Evolutionary conservation across 1,140 invertebrate genomes (phyloP).

Genomic region (Neuroterus valhalla): DNA sequence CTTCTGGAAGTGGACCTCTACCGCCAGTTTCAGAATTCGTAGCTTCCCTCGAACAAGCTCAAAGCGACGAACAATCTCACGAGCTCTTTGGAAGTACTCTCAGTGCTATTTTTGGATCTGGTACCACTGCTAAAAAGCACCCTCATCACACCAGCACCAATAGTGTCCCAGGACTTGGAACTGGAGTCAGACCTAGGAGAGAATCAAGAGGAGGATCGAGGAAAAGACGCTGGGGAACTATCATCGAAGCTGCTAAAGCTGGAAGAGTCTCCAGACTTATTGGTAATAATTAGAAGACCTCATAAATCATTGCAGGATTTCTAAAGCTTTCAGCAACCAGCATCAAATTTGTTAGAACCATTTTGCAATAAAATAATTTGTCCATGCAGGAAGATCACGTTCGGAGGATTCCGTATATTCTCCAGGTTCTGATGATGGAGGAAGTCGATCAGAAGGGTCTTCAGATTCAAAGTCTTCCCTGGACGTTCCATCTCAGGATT

Average conservation of each 20-base stretch:
- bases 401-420: conserved; percentile 89
- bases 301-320: neutral
- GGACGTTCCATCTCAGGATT: conserved; percentile 59
- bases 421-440: conserved; percentile 69
- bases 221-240: conserved; percentile 80
- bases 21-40: conserved; percentile 86
- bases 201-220: conserved; percentile 57
- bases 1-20: conserved; percentile 76
- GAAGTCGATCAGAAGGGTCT: conserved; percentile 67
- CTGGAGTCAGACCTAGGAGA: conserved; percentile 64
- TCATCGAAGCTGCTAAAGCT: conserved; percentile 89
- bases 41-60: conserved; percentile 78
- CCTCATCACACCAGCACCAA: conserved; percentile 80
- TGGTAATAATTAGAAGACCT: conserved; percentile 75
- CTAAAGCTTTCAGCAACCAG: too few species aligned
- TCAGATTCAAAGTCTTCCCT: conserved; percentile 71
- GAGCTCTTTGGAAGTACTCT: conserved; percentile 72
- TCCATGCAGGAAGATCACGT: conserved; percentile 66
- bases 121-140: conserved; percentile 72
- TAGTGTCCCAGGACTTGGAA: conserved; percentile 68
- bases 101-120: conserved; percentile 69
- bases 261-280: conserved; percentile 85
- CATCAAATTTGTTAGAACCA: conserved; percentile 11
- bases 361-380: conserved; percentile 30
- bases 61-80: conserved; percentile 72